A percentile compares a stretch with the other conserved stretches of the same genome.
These are phyloP conservation scores for Steinernema feltiae DNA, from an alignment of 1,140 invertebrate genomes.

Conservation along the genomic window DNA sequence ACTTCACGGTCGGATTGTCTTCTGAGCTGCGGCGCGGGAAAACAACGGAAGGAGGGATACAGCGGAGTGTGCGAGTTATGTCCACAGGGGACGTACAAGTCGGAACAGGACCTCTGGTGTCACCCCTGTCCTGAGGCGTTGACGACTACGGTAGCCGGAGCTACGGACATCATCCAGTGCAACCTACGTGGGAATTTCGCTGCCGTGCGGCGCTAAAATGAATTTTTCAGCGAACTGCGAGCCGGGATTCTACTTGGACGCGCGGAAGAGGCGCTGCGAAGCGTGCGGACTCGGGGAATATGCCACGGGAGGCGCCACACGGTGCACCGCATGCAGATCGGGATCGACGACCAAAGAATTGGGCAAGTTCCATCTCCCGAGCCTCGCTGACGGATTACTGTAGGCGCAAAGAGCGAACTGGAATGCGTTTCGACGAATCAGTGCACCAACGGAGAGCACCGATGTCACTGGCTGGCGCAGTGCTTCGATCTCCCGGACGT, in stretches of 20 bases:
- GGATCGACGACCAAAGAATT: not conserved
- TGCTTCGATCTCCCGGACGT: constrained; percentile 79
- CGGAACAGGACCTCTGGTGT: not conserved
- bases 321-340: constrained; percentile 19
- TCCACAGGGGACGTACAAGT: not conserved
- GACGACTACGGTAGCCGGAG: not conserved
- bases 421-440: constrained; percentile 36
- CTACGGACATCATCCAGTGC: constrained; percentile 9
- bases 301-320: constrained; percentile 9
- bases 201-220: not conserved
- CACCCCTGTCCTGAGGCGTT: not conserved
- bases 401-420: constrained; percentile 62
- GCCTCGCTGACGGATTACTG: constrained; percentile 1
- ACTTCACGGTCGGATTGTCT: not conserved
- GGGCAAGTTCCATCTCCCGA: not conserved
- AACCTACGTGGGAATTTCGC: constrained; percentile 14
- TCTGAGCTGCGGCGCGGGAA: not conserved
- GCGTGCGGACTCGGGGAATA: constrained; percentile 24
- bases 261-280: constrained; percentile 24
- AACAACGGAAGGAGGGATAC: not conserved
- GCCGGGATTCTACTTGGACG: constrained; percentile 22
- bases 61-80: not conserved
- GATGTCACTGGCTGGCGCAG: constrained; percentile 64
- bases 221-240: constrained; percentile 30
- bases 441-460: constrained; percentile 32